These are phyloP conservation scores for Turritopsis dohrnii DNA, from an alignment of 30 jellyfish, hydroid and myxozoan genomes.

Conservation along the genomic window DNA sequence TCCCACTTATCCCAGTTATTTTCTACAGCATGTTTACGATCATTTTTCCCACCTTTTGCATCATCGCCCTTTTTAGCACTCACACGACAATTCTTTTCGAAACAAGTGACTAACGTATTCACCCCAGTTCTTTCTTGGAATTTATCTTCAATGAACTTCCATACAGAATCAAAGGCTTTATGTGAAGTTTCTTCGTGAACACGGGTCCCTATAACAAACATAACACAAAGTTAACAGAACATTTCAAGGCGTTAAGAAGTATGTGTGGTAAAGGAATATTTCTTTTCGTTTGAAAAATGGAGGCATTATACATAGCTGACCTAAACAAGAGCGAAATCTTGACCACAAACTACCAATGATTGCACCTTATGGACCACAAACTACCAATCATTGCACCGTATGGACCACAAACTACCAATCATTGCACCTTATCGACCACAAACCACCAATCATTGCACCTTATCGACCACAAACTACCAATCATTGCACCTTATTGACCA, in stretches of 20 bases:
- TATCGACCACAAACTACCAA: no score
- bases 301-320: no score
- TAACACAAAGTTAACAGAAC: background rate
- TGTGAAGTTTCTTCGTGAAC: conserved; percentile 75
- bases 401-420: no score
- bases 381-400: no score
- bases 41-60: background rate
- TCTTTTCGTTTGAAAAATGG: background rate
- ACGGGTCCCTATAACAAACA: conserved; percentile 45
- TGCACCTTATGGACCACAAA: no score
- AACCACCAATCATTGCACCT: no score
- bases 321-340: no score
- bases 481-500: no score
- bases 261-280: background rate
- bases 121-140: conserved; percentile 17
- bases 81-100: background rate
- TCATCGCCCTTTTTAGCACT: background rate
- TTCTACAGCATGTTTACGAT: background rate
- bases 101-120: background rate
- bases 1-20: background rate
- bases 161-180: conserved; percentile 76
- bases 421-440: no score
- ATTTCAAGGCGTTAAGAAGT: background rate
- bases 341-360: no score
- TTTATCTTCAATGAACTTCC: conserved; percentile 51